phyloP scores from a whole-genome alignment of 64 coral and sea anemone species.

The Porites lutea region DNA sequence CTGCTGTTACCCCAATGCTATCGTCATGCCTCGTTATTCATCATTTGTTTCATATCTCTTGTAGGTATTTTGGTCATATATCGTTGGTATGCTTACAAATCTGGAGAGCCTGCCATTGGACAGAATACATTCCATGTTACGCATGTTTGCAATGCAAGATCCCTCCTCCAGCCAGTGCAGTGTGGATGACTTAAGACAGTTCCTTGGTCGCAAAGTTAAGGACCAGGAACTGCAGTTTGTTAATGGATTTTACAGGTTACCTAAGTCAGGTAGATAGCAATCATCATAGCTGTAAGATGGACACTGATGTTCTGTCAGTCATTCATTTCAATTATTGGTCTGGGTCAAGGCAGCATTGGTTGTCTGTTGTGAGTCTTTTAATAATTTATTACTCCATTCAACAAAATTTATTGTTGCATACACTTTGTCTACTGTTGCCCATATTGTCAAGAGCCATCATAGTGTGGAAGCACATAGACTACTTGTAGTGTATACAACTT shows the following conservation, averaged over 20 bases:
- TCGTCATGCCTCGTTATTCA: neutral
- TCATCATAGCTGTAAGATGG: too few species aligned
- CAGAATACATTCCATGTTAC: constrained; percentile 97
- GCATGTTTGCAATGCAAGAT: constrained; percentile 98
- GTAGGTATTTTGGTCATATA: constrained; percentile 99
- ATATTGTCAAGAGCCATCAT: neutral
- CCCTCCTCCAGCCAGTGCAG: constrained; percentile 91
- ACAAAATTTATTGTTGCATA: too few species aligned
- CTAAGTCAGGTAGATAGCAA: constrained; percentile 81
- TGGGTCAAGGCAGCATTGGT: too few species aligned
- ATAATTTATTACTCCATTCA: too few species aligned
- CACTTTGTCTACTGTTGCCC: neutral
- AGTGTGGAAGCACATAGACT: too few species aligned
- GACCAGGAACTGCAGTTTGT: constrained; percentile 93
- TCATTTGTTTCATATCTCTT: neutral
- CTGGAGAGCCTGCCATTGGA: constrained; percentile 95
- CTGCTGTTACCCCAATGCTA: too few species aligned
- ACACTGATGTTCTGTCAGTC: too few species aligned
- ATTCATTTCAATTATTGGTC: too few species aligned
- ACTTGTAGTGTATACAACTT: too few species aligned
- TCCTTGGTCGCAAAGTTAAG: constrained; percentile 94
- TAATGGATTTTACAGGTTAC: constrained; percentile 94
- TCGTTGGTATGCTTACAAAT: constrained; percentile 99
- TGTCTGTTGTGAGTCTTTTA: too few species aligned
- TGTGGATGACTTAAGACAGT: constrained; percentile 90